Percentiles rank a stretch among this genome's conserved stretches.
Conservation (phyloP, 1,140 invertebrate genomes). For the Tetragonula clypearis region DNA sequence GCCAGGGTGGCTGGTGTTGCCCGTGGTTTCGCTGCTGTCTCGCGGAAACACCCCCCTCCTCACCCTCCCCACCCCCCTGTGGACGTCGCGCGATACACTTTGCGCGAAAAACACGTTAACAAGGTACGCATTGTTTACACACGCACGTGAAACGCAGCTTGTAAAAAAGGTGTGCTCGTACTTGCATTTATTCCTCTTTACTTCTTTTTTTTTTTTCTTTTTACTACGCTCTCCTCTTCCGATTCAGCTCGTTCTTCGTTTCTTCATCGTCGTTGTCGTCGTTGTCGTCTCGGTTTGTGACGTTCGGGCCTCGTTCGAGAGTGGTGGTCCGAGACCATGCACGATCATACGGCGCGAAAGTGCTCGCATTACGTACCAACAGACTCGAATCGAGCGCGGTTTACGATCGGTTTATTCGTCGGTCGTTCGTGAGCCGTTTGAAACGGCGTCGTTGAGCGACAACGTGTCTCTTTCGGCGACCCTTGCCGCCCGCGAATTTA, state of each 20-base stretch:
- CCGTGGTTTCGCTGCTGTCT: neutral
- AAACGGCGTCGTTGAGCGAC: neutral
- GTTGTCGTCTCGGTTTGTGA: neutral
- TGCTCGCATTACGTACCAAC: constrained; percentile 64
- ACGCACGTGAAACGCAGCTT: constrained; percentile 46
- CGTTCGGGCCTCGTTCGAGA: constrained; percentile 27
- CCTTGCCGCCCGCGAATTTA: no score
- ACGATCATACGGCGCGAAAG: constrained; percentile 43
- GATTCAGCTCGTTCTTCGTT: neutral
- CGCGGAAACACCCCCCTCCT: neutral
- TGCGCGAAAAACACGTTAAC: constrained; percentile 59
- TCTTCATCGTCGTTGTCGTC: neutral
- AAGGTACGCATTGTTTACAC: constrained; percentile 63
- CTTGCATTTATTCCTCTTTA: neutral
- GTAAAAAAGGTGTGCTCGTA: constrained; percentile 56
- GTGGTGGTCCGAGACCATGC: constrained; percentile 30
- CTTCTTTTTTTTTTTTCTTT: neutral
- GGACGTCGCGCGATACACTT: constrained; percentile 13
- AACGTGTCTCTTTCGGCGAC: constrained; percentile 48
- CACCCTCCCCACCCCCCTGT: neutral
- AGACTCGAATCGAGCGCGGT: constrained; percentile 71
- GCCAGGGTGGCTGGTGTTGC: neutral
- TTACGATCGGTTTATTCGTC: constrained; percentile 71
- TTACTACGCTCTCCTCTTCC: neutral
- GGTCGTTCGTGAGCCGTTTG: constrained; percentile 39